phyloP scores from a whole-genome alignment of 2,888 invertebrate genomes.

The Drosophila sordidula region DNA sequence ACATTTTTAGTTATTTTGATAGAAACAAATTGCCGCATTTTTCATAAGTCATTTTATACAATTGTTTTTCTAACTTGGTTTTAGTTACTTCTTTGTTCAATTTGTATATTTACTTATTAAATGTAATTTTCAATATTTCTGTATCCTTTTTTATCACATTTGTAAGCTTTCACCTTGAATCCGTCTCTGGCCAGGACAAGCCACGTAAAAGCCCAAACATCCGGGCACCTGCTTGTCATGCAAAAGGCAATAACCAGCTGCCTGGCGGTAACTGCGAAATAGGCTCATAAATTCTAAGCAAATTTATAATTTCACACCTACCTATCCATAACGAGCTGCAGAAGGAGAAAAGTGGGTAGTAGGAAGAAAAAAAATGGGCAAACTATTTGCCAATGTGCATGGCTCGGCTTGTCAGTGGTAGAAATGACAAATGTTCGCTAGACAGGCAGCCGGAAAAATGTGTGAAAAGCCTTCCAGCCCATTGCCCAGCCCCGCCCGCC shows the following conservation, averaged over 20 bases:
- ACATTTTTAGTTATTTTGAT: too few species aligned
- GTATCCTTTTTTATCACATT: neutral
- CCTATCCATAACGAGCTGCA: conserved; percentile 55
- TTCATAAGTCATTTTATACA: too few species aligned
- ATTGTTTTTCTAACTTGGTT: too few species aligned
- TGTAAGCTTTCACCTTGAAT: conserved; percentile 1
- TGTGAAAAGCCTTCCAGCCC: conserved; percentile 35
- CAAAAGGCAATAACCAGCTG: conserved; percentile 50
- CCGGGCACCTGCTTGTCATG: conserved; percentile 40
- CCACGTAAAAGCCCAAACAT: neutral
- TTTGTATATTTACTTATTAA: too few species aligned
- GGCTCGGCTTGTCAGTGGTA: conserved; percentile 67
- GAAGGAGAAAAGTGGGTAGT: conserved; percentile 9
- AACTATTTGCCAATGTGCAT: conserved; percentile 77
- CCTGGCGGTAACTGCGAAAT: conserved; percentile 49
- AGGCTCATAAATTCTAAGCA: conserved; percentile 68
- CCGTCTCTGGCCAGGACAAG: neutral
- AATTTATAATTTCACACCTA: conserved; percentile 80
- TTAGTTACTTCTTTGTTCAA: too few species aligned
- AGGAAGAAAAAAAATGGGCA: conserved; percentile 31
- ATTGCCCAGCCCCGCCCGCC: neutral
- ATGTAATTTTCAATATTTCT: too few species aligned
- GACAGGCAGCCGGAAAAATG: conserved; percentile 69
- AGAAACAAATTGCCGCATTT: too few species aligned
- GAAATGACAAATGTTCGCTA: conserved; percentile 73